phyloP scores from a whole-genome alignment of 2,888 invertebrate species.

The Nasonia oneida region DNA sequence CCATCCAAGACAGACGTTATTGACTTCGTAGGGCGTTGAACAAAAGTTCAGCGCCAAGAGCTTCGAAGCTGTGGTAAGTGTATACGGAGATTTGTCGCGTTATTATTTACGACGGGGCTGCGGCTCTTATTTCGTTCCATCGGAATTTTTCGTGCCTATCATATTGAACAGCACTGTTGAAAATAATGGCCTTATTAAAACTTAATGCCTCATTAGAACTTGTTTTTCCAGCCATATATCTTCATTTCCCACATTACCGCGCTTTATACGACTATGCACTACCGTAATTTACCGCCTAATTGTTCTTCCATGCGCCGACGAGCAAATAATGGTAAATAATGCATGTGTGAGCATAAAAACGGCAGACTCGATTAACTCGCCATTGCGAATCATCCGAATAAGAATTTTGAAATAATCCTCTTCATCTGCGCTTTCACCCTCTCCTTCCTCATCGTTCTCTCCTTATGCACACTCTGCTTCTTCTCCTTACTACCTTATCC shows the following conservation, averaged over 20 bases:
- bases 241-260: not conserved
- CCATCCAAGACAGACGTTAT: not conserved
- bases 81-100: not conserved
- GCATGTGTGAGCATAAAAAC: not conserved
- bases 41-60: not conserved
- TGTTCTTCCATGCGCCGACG: not conserved
- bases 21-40: not conserved
- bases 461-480: constrained; percentile 21
- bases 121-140: not conserved
- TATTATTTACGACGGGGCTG: too few species aligned
- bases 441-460: constrained; percentile 6
- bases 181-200: not conserved
- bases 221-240: not conserved
- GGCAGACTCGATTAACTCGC: not conserved
- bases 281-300: not conserved
- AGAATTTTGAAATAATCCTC: constrained; percentile 1
- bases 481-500: constrained; percentile 39
- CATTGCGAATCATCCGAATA: constrained; percentile 2
- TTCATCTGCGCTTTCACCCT: too few species aligned
- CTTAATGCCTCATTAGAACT: not conserved
- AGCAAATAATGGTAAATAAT: not conserved
- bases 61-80: too few species aligned
- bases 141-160: not conserved
- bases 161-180: not conserved
- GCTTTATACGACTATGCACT: not conserved